These are phyloP conservation scores for Melinaea marsaeus DNA, from an alignment of 2,888 invertebrate species.

Conservation along the genomic window DNA sequence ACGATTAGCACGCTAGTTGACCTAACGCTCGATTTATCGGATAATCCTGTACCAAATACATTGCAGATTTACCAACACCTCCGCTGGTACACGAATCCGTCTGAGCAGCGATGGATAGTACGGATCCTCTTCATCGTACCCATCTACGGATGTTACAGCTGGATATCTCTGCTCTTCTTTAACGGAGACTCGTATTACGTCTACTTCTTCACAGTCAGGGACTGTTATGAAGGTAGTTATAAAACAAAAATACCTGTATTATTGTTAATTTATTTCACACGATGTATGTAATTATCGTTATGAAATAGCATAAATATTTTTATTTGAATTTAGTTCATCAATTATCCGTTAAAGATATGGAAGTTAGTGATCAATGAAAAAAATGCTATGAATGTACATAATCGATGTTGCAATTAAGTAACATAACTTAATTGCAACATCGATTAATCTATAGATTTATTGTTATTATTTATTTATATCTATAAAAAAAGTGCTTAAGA, in stretches of 20 bases:
- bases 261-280: constrained; percentile 2
- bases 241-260: constrained; percentile 23
- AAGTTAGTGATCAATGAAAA: too few relatives aligned
- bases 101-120: constrained; percentile 99
- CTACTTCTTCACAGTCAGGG: constrained; percentile 99
- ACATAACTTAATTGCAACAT: too few relatives aligned
- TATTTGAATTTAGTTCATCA: too few relatives aligned
- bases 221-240: constrained; percentile 96
- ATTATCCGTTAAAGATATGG: too few relatives aligned
- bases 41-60: constrained; percentile 21
- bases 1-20: too few relatives aligned
- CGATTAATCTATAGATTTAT: too few relatives aligned
- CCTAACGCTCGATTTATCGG: not conserved
- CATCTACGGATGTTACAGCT: constrained; percentile 98
- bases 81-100: constrained; percentile 98
- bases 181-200: constrained; percentile 98
- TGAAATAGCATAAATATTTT: not conserved
- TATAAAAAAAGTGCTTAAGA: too few relatives aligned
- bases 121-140: constrained; percentile 99
- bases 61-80: constrained; percentile 98
- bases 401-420: too few relatives aligned
- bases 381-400: too few relatives aligned
- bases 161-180: constrained; percentile 98
- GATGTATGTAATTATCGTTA: not conserved
- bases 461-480: too few relatives aligned